Conservation (phyloP, 53 echinoderm and acorn worm genomes). For the Zoroaster sp. region DNA sequence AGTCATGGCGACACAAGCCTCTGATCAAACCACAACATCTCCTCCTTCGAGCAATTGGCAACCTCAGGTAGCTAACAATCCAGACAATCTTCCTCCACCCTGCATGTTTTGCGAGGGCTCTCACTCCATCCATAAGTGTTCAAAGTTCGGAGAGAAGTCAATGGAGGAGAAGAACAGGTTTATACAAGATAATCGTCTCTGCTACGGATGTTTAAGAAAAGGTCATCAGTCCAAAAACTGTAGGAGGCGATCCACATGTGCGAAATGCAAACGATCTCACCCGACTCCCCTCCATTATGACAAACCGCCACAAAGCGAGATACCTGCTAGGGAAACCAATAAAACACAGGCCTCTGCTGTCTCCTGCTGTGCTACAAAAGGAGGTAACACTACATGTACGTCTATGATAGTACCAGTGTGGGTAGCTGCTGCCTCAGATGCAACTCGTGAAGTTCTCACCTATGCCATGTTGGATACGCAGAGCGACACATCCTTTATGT, state of each 20-base stretch:
- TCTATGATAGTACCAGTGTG: neutral
- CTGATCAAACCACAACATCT: neutral
- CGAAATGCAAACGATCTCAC: conserved; percentile 23
- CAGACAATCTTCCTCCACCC: neutral
- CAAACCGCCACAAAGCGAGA: neutral
- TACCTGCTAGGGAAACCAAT: neutral
- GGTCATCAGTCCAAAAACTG: conserved; percentile 45
- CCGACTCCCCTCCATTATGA: conserved; percentile 41
- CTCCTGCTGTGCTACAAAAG: neutral
- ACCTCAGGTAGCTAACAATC: neutral
- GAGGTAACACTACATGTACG: neutral
- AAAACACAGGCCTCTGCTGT: neutral
- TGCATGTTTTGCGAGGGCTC: conserved; percentile 42
- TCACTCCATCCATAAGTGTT: conserved; percentile 42
- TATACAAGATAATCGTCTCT: neutral
- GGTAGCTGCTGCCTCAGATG: conserved; percentile 20
- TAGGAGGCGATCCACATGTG: conserved; percentile 31
- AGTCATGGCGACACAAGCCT: neutral
- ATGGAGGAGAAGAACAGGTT: conserved; percentile 7
- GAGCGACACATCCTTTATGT: conserved; percentile 61
- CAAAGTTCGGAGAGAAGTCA: neutral
- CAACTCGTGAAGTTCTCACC: conserved; percentile 44
- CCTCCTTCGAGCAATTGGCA: neutral
- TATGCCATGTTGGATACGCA: conserved; percentile 69
- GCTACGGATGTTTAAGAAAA: conserved; percentile 47